Base-by-base conservation (phyloP, 2,888 invertebrate species). In the Pinctada fucata region DNA sequence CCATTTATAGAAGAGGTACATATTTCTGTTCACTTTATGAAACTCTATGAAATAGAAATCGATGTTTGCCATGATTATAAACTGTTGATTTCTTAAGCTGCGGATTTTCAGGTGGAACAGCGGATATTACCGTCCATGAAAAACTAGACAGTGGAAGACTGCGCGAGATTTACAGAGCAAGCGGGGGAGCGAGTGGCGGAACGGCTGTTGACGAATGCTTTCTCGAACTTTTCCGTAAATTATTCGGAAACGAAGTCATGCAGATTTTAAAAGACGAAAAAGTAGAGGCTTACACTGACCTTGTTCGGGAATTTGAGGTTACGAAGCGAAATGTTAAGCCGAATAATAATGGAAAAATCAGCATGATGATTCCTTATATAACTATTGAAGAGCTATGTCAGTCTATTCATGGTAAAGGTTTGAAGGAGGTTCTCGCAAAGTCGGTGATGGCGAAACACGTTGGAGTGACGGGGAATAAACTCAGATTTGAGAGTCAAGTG, bases 21-120 rank as follows among this genome's bases (percentile, higher is more conserved):
- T n/a, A n/a, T n/a, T n/a, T n/a, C n/a, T n/a, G n/a, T n/a, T n/a
- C n/a, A n/a, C n/a, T n/a, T n/a, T n/a, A n/a, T n/a, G n/a, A n/a
- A n/a, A n/a, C n/a, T n/a, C n/a, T n/a, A n/a, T n/a, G n/a, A n/a
- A n/a, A n/a, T n/a, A n/a, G n/a, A n/a, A n/a, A n/a, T n/a, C n/a
- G n/a, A n/a, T n/a, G n/a, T n/a, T n/a, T n/a, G n/a, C n/a, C n/a
- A n/a, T n/a, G n/a, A n/a, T n/a, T n/a, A n/a, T n/a, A n/a, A n/a
- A n/a, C n/a, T n/a, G n/a, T n/a, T n/a, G n/a, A n/a, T n/a, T n/a
- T n/a, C n/a, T n/a, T n/a, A n/a, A n/a, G n/a, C n/a, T n/a, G n/a
- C n/a, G n/a, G n/a, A n/a, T n/a, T n/a, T n/a, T n/a, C n/a, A 83
- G 83, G 83, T 64, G 83, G 83, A 2, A 83, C 83, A 6, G 82